A percentile compares a stretch with the other conserved stretches of the same genome.
phyloP scores from a whole-genome alignment of 2,113 vertebrate genomes.

The Datnioides undecimradiatus region DNA sequence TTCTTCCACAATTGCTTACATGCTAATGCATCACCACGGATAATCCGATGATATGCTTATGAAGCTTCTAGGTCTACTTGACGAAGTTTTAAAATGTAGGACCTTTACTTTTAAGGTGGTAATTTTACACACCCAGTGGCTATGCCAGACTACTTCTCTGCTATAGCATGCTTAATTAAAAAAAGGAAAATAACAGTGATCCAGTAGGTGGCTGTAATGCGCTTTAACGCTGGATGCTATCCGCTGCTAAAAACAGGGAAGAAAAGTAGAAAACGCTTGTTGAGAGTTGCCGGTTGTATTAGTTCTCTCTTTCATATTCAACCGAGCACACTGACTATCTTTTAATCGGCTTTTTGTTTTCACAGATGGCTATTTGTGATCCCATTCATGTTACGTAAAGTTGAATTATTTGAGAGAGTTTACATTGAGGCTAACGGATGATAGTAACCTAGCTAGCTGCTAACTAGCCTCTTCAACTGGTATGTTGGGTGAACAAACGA shows the following conservation, averaged over 20 bases:
- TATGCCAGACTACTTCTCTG: no score
- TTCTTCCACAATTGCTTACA: no score
- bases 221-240: neutral
- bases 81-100: neutral
- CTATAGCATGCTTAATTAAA: no score
- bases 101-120: neutral
- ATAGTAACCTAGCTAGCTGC: neutral
- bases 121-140: no score
- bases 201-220: constrained; percentile 55
- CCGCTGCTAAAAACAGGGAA: neutral
- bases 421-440: neutral
- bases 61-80: neutral
- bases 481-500: neutral
- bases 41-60: no score
- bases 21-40: neutral
- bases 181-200: fast-evolving
- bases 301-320: neutral
- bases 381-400: neutral
- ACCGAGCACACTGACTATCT: fast-evolving
- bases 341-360: neutral
- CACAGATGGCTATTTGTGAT: neutral
- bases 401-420: neutral
- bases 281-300: neutral
- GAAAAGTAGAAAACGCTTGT: neutral
- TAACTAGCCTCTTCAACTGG: constrained; percentile 3